phyloP scores from a whole-genome alignment of 1,140 invertebrate genomes.

The Tetraneura akinire region DNA sequence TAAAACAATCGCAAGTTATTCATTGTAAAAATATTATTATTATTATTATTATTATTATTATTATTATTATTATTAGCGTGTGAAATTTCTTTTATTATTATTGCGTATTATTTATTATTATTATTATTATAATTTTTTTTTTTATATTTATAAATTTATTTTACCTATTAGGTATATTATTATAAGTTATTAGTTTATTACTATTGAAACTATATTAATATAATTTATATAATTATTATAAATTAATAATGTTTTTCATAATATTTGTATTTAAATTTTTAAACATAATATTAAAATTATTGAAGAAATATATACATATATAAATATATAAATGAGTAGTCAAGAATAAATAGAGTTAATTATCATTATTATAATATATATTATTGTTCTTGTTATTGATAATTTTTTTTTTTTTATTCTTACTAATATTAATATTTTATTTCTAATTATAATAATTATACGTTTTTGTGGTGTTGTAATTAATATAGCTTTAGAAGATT shows the following conservation, averaged over 20 bases:
- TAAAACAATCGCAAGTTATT: constrained; percentile 42
- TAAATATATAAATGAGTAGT: constrained; percentile 22
- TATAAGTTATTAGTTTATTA: constrained; percentile 21
- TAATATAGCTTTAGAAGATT: constrained; percentile 20
- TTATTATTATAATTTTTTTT: background rate
- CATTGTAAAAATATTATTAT: constrained; percentile 33
- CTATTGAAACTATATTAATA: constrained; percentile 30
- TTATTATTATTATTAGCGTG: constrained; percentile 28
- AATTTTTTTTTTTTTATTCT: constrained; percentile 24
- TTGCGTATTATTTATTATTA: too few relatives aligned
- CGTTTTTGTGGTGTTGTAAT: constrained; percentile 42
- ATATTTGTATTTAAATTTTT: constrained; percentile 41
- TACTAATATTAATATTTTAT: constrained; percentile 42
- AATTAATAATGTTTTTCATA: constrained; percentile 42
- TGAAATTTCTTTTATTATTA: background rate
- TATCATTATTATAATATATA: constrained; percentile 34
- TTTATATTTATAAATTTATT: constrained; percentile 4
- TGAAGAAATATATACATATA: background rate
- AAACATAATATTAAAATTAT: constrained; percentile 23
- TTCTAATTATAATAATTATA: constrained; percentile 42
- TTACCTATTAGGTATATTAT: constrained; percentile 12
- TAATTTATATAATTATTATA: constrained; percentile 12
- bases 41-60: constrained; percentile 20
- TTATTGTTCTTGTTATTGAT: constrained; percentile 37
- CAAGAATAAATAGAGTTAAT: constrained; percentile 13